Percentiles rank a stretch among this genome's conserved stretches.
phyloP scores from a whole-genome alignment of 2,888 invertebrate species.

The Achlya flavicornis region DNA sequence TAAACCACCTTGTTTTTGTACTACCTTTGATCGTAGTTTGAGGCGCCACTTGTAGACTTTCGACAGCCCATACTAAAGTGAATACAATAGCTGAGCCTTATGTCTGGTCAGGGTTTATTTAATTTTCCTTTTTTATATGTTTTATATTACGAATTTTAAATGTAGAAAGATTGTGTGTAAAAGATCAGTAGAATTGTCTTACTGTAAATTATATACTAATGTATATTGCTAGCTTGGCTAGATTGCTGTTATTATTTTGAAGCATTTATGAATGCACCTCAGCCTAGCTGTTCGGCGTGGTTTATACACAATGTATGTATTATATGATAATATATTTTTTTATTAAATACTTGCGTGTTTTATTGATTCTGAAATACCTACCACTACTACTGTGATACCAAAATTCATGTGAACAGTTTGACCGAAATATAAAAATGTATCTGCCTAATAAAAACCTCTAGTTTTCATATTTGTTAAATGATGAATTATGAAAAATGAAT shows the following conservation, averaged over 20 bases:
- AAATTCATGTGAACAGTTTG: no score
- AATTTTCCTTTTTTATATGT: neutral
- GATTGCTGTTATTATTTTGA: constrained; percentile 57
- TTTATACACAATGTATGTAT: constrained; percentile 68
- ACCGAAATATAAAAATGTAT: no score
- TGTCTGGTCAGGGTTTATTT: neutral
- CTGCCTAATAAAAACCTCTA: no score
- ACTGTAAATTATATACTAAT: no score
- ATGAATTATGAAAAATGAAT: no score
- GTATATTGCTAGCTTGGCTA: constrained; percentile 66
- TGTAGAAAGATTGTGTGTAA: neutral
- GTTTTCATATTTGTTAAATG: no score
- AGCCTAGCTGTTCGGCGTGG: constrained; percentile 57
- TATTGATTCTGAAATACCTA: constrained; percentile 8
- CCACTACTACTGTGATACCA: neutral
- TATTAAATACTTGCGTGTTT: constrained; percentile 42
- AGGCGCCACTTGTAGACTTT: no score
- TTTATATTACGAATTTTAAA: neutral
- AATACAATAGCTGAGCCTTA: neutral
- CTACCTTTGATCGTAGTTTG: neutral
- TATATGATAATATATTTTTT: constrained; percentile 74
- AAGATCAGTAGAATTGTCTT: constrained; percentile 9
- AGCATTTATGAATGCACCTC: constrained; percentile 65
- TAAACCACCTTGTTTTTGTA: neutral
- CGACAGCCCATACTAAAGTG: no score